Evolutionary conservation across 2,797 vertebrate species (phyloP).

Genomic region (Notamacropus eugenii): DNA sequence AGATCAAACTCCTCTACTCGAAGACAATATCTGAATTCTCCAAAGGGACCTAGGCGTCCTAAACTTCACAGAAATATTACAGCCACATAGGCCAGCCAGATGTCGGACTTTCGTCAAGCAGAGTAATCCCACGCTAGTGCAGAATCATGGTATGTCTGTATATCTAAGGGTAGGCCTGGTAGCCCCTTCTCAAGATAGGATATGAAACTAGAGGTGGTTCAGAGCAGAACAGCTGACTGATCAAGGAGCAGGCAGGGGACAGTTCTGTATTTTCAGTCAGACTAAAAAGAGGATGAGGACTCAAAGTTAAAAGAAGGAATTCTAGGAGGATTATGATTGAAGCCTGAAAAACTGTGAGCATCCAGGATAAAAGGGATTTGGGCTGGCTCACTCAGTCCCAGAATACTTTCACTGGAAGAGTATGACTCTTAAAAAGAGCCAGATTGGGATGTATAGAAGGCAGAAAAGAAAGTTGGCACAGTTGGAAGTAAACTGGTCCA

Average conservation of each 20-base stretch:
- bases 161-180: background rate
- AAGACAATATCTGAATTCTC: background rate
- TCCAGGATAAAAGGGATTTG: background rate
- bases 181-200: background rate
- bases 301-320: background rate
- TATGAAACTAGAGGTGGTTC: background rate
- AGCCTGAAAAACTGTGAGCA: background rate
- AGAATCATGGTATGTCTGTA: background rate
- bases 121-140: background rate
- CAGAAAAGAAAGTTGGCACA: slow-evolving; percentile 25
- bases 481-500: slow-evolving; percentile 22
- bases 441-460: slow-evolving; percentile 27
- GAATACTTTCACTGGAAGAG: background rate
- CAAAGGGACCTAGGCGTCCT: background rate
- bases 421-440: slow-evolving; percentile 16
- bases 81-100: background rate
- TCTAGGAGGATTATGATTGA: background rate
- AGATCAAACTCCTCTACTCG: background rate
- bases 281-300: background rate
- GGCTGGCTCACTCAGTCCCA: background rate
- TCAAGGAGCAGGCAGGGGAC: background rate
- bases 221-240: too few relatives aligned
- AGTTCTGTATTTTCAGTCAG: background rate
- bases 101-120: background rate
- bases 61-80: background rate